These are phyloP conservation scores for Macrochelys suwanniensis DNA, from an alignment of 2,797 vertebrate genomes.

Conservation along the genomic window DNA sequence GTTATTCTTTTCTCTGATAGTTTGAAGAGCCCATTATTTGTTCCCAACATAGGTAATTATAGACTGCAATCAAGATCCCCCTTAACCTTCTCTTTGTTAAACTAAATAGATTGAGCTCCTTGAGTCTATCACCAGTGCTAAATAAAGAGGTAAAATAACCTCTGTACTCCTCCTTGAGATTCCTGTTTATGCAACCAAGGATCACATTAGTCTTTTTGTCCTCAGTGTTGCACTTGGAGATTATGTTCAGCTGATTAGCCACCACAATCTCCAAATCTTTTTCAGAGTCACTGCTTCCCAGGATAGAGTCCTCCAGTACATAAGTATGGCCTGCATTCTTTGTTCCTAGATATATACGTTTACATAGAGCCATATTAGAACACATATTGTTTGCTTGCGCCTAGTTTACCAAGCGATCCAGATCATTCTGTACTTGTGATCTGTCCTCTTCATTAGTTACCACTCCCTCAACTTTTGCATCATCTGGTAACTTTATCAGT, in stretches of 20 bases:
- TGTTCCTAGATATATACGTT: background rate
- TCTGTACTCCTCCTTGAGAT: background rate
- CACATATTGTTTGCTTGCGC: background rate
- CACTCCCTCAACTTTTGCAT: background rate
- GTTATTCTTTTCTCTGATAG: background rate
- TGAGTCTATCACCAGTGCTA: background rate
- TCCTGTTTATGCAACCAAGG: background rate
- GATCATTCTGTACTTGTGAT: background rate
- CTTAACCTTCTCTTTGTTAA: background rate
- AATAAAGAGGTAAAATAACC: background rate
- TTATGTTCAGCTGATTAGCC: background rate
- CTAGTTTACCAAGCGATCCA: background rate
- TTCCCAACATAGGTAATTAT: background rate
- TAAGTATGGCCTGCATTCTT: background rate
- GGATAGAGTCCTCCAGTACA: background rate
- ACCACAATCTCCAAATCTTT: background rate
- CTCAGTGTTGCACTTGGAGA: background rate
- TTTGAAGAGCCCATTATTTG: background rate
- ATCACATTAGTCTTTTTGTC: background rate
- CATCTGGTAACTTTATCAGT: background rate
- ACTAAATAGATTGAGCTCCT: background rate
- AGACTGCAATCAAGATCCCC: background rate
- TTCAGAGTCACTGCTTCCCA: background rate
- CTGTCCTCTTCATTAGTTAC: background rate
- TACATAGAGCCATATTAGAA: background rate